Conservation (phyloP, 2,888 invertebrate genomes). For the Pristionchus entomophagus region DNA sequence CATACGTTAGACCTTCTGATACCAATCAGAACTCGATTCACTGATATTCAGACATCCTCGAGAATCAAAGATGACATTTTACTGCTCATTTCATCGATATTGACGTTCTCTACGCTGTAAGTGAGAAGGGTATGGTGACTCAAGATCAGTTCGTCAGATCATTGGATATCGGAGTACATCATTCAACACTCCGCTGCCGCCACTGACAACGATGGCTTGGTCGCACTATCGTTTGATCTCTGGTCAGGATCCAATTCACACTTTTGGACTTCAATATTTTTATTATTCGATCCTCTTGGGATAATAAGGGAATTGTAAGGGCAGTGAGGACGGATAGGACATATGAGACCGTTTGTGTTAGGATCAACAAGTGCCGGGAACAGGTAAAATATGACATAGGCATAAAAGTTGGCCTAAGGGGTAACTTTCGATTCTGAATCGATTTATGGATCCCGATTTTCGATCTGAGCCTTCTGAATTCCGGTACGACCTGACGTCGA, state of each 20-base stretch:
- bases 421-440: too few relatives aligned
- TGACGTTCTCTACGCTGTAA: conserved; percentile 10
- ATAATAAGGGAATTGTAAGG: too few relatives aligned
- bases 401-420: too few relatives aligned
- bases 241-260: neutral
- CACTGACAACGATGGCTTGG: neutral
- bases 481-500: too few relatives aligned
- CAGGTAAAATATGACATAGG: too few relatives aligned
- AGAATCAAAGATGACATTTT: neutral
- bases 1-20: neutral
- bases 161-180: neutral
- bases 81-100: neutral
- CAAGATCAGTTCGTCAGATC: neutral
- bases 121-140: neutral
- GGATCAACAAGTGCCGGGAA: too few relatives aligned
- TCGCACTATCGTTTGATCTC: neutral
- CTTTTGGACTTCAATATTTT: too few relatives aligned
- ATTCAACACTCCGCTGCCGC: neutral
- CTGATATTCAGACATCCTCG: neutral
- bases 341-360: too few relatives aligned
- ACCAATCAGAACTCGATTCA: neutral
- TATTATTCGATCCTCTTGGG: too few relatives aligned
- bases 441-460: too few relatives aligned
- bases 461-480: too few relatives aligned
- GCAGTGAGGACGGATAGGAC: too few relatives aligned